Percentiles rank a stretch among this genome's conserved stretches.
Conservation (phyloP, 2,888 invertebrate species). For the Pristionchus maxplancki region DNA sequence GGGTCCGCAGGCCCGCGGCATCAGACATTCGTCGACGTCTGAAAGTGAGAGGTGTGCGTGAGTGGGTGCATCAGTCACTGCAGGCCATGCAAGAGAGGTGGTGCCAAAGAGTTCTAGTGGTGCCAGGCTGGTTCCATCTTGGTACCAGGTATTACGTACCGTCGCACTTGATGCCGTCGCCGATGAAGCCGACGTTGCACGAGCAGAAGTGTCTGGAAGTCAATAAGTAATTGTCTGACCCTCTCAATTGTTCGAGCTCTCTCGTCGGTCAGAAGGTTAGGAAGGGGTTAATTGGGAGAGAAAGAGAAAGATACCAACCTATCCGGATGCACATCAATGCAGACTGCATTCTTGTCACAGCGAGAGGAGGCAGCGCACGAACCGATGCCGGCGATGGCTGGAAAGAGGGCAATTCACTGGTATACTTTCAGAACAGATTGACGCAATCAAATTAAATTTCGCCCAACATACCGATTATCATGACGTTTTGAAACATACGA, state of each 20-base stretch:
- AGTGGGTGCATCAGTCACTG: background rate
- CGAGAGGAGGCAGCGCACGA: slow-evolving; percentile 70
- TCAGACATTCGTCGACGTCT: slow-evolving; percentile 75
- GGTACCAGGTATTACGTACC: slow-evolving; percentile 58
- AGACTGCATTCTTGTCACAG: slow-evolving; percentile 74
- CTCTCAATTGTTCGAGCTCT: too few relatives aligned
- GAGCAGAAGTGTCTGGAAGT: slow-evolving; percentile 82
- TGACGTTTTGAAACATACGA: background rate
- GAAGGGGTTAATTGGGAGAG: too few relatives aligned
- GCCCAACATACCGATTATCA: too few relatives aligned
- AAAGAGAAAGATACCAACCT: too few relatives aligned
- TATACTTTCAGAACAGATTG: too few relatives aligned
- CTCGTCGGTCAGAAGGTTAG: too few relatives aligned
- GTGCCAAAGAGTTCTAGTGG: too few relatives aligned
- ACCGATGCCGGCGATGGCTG: slow-evolving; percentile 68
- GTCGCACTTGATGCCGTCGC: slow-evolving; percentile 82
- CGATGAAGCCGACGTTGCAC: slow-evolving; percentile 88
- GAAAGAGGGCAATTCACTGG: too few relatives aligned
- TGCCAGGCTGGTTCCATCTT: too few relatives aligned
- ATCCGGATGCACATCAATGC: slow-evolving; percentile 67
- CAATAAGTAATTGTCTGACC: slow-evolving; percentile 35
- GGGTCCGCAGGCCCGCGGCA: slow-evolving; percentile 67
- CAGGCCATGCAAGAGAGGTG: background rate
- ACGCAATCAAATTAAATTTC: too few relatives aligned
- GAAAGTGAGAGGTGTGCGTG: slow-evolving; percentile 47